phyloP scores from a whole-genome alignment of 2,888 invertebrate genomes.

The Sipha maydis region DNA sequence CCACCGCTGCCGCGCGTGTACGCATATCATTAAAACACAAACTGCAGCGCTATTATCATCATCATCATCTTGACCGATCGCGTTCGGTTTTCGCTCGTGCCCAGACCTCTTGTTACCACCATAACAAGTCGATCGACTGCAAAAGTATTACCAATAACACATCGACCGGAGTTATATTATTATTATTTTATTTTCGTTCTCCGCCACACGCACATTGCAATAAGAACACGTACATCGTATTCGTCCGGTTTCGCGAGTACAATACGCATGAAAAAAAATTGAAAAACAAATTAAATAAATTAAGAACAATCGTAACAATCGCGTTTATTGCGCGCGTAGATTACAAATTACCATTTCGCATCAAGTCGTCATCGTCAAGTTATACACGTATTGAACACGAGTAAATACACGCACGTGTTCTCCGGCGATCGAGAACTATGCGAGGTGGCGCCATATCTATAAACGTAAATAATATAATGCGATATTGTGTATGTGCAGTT shows the following conservation, averaged over 20 bases:
- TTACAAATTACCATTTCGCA: constrained; percentile 3
- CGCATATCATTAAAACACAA: background rate
- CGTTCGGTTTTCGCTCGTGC: background rate
- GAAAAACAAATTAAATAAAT: background rate
- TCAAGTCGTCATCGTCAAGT: background rate
- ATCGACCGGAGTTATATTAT: background rate
- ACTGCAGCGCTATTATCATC: background rate
- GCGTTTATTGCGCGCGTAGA: background rate
- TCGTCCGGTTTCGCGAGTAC: background rate
- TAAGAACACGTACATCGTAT: background rate
- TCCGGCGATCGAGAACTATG: background rate
- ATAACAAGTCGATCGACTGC: background rate
- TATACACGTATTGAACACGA: background rate
- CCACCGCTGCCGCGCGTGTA: too few species aligned
- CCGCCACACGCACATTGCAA: background rate
- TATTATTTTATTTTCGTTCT: background rate
- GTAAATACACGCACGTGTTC: background rate
- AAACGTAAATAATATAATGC: too few species aligned
- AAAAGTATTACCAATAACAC: background rate
- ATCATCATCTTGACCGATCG: background rate
- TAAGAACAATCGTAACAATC: background rate
- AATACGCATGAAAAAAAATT: background rate
- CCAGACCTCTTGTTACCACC: too few species aligned
- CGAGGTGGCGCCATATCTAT: background rate
- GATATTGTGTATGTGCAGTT: background rate